Evolutionary conservation across 2,113 vertebrate species (phyloP).

Genomic region (Phainopepla nitens): DNA sequence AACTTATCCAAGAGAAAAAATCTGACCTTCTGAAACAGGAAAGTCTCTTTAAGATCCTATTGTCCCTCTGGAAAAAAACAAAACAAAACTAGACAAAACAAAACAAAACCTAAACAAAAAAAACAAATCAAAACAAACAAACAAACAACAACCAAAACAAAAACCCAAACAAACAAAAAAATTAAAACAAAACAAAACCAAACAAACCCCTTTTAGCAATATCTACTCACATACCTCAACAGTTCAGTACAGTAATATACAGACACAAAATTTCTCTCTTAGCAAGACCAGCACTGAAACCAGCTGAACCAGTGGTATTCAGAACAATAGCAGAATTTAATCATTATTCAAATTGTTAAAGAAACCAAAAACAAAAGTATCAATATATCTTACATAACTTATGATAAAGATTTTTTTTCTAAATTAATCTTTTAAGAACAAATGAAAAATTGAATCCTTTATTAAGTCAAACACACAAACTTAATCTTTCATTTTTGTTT

Average conservation of each 20-base stretch:
- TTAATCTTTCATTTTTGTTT: not conserved
- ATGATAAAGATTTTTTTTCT: not conserved
- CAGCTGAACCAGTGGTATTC: not conserved
- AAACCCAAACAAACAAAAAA: no score
- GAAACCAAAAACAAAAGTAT: not conserved
- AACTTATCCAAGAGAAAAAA: not conserved
- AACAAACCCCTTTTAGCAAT: not conserved
- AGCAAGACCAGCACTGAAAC: not conserved
- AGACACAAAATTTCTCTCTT: not conserved
- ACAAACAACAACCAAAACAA: no score
- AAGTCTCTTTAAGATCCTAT: not conserved
- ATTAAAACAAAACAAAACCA: no score
- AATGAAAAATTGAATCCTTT: not conserved
- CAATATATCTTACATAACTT: not conserved
- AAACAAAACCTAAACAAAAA: no score
- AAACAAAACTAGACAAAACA: no score
- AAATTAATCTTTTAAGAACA: not conserved
- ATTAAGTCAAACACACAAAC: not conserved
- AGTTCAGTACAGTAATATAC: not conserved
- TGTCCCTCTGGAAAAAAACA: not conserved
- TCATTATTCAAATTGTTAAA: not conserved
- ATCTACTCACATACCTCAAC: not conserved
- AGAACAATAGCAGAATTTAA: not conserved
- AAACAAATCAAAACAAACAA: no score
- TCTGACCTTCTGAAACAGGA: not conserved